Evolutionary conservation across 1,140 invertebrate species (phyloP), one percentile per base, ranked within the genome.

Genomic region (Diabrotica virgifera): DNA sequence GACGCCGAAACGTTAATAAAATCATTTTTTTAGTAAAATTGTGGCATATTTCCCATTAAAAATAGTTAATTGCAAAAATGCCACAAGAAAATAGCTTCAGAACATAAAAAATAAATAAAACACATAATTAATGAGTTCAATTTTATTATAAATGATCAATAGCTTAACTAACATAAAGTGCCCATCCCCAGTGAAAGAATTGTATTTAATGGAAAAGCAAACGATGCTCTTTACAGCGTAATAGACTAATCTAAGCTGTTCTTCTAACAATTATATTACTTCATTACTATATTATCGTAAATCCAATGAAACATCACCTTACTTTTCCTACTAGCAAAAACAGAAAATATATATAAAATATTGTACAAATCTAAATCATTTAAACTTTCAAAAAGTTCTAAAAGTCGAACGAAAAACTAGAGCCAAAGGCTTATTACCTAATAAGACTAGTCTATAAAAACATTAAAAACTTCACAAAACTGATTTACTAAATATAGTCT

Each of bases 101-200:
- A n/a, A n/a, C n/a, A n/a, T n/a, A n/a, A 24, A 24, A 54, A 10
- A 35, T 8, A 54, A 54, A 54, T 13, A 54, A 54, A 35, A 54
- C n/a, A 10, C 9, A 3, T 13, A 35, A 1, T 13, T 13, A 62
- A 62, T 62, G 52, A 62, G 63, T 70, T 67, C 68, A 66, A 69
- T 71, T 75, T 78, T 78, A 77, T 78, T 77, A 77, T 75, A 77
- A 78, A 77, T 77, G 74, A 76, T 78, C 76, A 78, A 70, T 77
- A 76, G 74, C 74, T 76, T 77, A 75, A 77, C 77, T 78, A 78
- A 78, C 77, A 78, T 73, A 78, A 76, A 78, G 77, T 78, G 77
- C 77, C 77, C 77, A 76, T 73, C 76, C 77, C 77, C 77, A 74
- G 74, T 78, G 76, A 78, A 77, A 77, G 69, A 75, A 77, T 75